These are phyloP conservation scores for Orthonevra nobilis DNA, from an alignment of 2,888 invertebrate genomes.

Conservation along the genomic window DNA sequence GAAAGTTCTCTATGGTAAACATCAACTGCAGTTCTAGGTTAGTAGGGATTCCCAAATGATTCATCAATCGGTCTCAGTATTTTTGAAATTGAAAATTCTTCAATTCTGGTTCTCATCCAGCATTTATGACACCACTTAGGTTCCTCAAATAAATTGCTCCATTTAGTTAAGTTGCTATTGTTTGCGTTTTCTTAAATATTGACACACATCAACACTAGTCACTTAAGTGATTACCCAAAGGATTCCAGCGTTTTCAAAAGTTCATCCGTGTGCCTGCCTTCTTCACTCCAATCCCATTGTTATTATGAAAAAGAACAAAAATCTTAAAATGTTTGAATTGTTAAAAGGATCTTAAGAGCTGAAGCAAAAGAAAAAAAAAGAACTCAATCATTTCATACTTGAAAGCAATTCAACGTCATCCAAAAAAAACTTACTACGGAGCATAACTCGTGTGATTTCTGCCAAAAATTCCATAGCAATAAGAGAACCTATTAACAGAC, in stretches of 20 bases:
- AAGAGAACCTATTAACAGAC: background rate
- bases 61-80: no score
- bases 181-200: conserved; percentile 21
- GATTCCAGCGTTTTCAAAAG: conserved; percentile 6
- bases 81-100: no score
- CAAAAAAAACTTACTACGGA: background rate
- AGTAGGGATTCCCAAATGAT: no score
- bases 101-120: no score
- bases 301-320: conserved; percentile 15
- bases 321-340: conserved; percentile 19
- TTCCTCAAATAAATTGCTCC: no score
- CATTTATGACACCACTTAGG: no score
- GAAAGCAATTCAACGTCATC: background rate
- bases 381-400: background rate
- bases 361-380: background rate
- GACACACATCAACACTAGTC: conserved; percentile 6
- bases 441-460: background rate
- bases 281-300: background rate
- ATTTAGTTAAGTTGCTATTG: conserved; percentile 5
- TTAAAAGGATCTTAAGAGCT: conserved; percentile 7
- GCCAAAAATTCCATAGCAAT: conserved; percentile 2
- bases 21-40: no score
- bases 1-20: no score
- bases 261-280: background rate
- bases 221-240: conserved; percentile 43